Evolutionary conservation across 2,113 vertebrate species (phyloP).

Genomic region (Monarcha castaneiventris): DNA sequence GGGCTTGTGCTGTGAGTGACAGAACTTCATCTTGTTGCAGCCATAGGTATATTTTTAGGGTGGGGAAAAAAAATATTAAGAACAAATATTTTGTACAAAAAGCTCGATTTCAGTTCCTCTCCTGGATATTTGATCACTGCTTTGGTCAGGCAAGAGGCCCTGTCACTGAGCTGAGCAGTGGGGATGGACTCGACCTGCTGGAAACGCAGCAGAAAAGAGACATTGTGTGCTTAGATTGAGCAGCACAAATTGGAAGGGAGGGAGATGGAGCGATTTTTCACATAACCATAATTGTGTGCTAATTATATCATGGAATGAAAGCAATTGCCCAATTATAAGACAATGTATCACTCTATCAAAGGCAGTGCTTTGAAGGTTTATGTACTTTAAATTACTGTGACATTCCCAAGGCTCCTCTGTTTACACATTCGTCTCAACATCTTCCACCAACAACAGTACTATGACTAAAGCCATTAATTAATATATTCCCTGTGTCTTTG

Average conservation of each 20-base stretch:
- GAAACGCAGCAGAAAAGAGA: neutral
- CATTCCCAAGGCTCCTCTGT: slow-evolving; percentile 62
- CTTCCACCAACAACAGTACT: slow-evolving; percentile 38
- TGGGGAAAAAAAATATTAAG: neutral
- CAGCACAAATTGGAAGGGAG: slow-evolving; percentile 49
- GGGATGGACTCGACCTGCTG: neutral
- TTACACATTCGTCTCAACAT: slow-evolving; percentile 63
- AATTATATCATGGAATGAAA: slow-evolving; percentile 63
- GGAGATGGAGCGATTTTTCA: slow-evolving; percentile 53
- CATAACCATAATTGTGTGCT: slow-evolving; percentile 63
- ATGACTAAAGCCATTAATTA: slow-evolving; percentile 56
- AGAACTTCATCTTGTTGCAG: neutral
- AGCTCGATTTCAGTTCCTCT: neutral
- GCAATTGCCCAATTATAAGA: slow-evolving; percentile 64
- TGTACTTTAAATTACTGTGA: slow-evolving; percentile 65
- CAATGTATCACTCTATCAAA: slow-evolving; percentile 62
- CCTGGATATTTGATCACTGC: neutral
- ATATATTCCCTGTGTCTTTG: slow-evolving; percentile 17
- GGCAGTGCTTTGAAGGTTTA: slow-evolving; percentile 55
- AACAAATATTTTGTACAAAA: neutral
- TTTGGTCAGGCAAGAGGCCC: neutral
- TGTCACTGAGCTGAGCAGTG: neutral
- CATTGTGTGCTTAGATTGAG: slow-evolving; percentile 11
- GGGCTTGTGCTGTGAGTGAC: neutral
- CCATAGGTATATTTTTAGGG: neutral